Percentiles rank a stretch among this genome's conserved stretches.
Evolutionary conservation across 2,888 invertebrate species (phyloP).

Genomic region (Cryptocephalus primarius): DNA sequence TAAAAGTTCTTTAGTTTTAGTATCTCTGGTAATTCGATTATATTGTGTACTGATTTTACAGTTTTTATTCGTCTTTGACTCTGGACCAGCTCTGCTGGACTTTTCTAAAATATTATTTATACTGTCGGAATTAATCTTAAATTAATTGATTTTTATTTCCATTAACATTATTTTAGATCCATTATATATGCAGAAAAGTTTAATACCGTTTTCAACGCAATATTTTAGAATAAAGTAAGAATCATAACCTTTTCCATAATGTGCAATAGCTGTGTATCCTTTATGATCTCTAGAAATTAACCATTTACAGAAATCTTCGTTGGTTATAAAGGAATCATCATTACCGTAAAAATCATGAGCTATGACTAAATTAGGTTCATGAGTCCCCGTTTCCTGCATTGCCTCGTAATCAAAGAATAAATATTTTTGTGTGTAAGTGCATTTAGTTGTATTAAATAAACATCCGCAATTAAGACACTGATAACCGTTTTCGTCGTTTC

Average conservation of each 20-base stretch:
- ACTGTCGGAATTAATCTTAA: no score
- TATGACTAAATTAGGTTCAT: constrained; percentile 2
- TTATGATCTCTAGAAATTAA: constrained; percentile 1
- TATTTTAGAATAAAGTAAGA: constrained; percentile 4
- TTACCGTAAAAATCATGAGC: constrained; percentile 4
- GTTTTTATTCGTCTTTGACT: no score
- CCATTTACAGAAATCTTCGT: constrained; percentile 2
- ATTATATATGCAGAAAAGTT: constrained; percentile 2
- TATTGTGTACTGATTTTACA: no score
- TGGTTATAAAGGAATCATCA: constrained; percentile 1
- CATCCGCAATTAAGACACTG: no score
- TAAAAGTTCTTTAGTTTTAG: no score
- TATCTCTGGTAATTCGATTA: no score
- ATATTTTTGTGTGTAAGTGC: constrained; percentile 3
- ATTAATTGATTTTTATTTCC: no score
- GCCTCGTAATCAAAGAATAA: constrained; percentile 3
- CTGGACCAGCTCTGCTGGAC: no score
- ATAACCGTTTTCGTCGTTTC: no score
- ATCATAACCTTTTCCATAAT: constrained; percentile 2
- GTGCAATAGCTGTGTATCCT: constrained; percentile 1
- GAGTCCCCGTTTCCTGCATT: background rate
- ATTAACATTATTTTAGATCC: constrained; percentile 4
- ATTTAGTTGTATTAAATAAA: no score
- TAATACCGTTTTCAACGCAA: constrained; percentile 2
- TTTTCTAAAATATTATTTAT: no score